Conservation (phyloP, 2,113 vertebrate genomes). For the Ifrita kowaldi region DNA sequence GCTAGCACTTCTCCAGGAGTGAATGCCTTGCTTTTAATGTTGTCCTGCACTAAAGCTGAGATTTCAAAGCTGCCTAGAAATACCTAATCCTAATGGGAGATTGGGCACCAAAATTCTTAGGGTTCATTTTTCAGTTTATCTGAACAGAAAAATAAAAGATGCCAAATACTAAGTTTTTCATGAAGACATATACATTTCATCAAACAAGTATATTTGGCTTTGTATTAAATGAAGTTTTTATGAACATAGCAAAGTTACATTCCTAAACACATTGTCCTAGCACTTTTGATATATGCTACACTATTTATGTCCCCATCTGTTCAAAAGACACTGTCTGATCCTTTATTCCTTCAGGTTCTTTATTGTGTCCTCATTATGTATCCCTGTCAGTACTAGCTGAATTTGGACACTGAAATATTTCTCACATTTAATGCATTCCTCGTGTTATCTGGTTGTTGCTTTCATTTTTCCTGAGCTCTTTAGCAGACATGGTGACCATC, state of each 20-base stretch:
- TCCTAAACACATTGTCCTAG: conserved; percentile 16
- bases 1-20: conserved; percentile 38
- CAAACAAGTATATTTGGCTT: neutral
- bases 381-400: neutral
- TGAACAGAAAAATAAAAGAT: conserved; percentile 43
- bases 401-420: conserved; percentile 16
- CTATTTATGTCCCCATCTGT: conserved; percentile 39
- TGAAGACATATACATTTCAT: neutral
- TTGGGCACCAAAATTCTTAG: neutral
- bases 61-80: neutral
- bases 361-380: conserved; percentile 11
- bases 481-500: neutral
- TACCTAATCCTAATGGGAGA: neutral
- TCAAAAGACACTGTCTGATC: conserved; percentile 21
- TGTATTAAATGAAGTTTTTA: conserved; percentile 8
- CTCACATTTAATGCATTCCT: neutral
- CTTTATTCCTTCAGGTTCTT: neutral
- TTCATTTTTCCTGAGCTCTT: neutral
- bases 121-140: conserved; percentile 6
- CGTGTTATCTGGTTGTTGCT: neutral
- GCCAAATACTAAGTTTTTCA: conserved; percentile 38
- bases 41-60: neutral
- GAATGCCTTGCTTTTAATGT: conserved; percentile 41
- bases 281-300: conserved; percentile 31
- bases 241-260: conserved; percentile 17